Percentiles rank a stretch among this genome's conserved stretches.
Conservation (phyloP, 92 coral and sea anemone genomes). For the Montipora capitata region DNA sequence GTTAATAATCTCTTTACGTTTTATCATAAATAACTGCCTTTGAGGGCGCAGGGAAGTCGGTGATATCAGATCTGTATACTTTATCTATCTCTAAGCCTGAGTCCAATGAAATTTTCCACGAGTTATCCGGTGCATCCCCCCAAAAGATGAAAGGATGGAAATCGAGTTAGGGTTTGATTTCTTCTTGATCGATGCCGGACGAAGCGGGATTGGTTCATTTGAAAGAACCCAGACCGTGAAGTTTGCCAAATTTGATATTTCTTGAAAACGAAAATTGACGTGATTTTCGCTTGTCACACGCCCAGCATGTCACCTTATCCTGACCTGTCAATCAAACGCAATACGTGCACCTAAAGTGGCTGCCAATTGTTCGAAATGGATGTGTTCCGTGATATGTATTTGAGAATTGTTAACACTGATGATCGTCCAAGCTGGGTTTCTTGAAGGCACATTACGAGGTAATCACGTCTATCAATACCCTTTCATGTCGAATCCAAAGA, state of each 20-base stretch:
- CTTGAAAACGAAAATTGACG: conserved; percentile 18
- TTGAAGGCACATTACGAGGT: conserved; percentile 15
- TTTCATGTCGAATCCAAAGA: not conserved
- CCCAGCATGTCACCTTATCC: conserved; percentile 37
- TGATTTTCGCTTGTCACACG: conserved; percentile 44
- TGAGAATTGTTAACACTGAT: not conserved
- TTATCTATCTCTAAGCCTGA: not conserved
- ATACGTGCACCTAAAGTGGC: conserved; percentile 23
- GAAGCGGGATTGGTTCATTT: not conserved
- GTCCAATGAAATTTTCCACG: not conserved
- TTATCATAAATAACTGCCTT: too few relatives aligned
- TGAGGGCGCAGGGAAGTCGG: not conserved
- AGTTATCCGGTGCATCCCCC: conserved; percentile 14
- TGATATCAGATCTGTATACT: not conserved
- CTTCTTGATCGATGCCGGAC: not conserved
- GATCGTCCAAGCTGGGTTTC: conserved; percentile 3
- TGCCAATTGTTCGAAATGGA: conserved; percentile 12
- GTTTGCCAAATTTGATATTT: not conserved
- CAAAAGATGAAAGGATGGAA: conserved; percentile 14
- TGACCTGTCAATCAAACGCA: conserved; percentile 46
- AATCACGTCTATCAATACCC: not conserved
- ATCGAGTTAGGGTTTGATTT: not conserved
- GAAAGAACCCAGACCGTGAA: too few relatives aligned
- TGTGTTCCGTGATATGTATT: not conserved
- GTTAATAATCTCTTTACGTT: not conserved